A percentile compares a stretch with the other conserved stretches of the same genome.
These are phyloP conservation scores for Takifugu flavidus DNA, from an alignment of 2,113 vertebrate species.

Conservation along the genomic window DNA sequence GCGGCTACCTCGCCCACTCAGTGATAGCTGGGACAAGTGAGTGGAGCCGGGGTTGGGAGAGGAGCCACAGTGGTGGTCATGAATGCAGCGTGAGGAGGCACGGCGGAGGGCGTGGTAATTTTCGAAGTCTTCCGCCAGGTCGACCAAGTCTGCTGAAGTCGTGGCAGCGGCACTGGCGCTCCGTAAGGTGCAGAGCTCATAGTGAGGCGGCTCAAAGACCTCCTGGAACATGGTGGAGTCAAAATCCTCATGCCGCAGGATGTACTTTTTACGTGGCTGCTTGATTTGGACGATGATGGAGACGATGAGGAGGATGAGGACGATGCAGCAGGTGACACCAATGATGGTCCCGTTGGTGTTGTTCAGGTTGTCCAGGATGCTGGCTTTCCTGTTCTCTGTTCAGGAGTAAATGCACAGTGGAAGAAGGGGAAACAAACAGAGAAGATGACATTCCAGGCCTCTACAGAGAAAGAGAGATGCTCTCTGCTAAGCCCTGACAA, in stretches of 20 bases:
- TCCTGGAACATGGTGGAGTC: conserved; percentile 98
- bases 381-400: conserved; percentile 91
- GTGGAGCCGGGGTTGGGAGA: conserved; percentile 61
- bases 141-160: conserved; percentile 86
- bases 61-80: conserved; percentile 97
- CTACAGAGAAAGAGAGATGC: too few relatives aligned
- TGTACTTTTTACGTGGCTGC: conserved; percentile 97
- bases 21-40: conserved; percentile 72
- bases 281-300: conserved; percentile 97
- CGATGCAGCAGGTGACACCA: conserved; percentile 93
- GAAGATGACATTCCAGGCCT: too few relatives aligned
- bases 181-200: conserved; percentile 92
- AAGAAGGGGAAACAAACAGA: background rate
- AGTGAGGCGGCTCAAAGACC: conserved; percentile 96
- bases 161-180: conserved; percentile 78
- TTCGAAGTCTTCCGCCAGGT: conserved; percentile 93
- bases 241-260: conserved; percentile 91
- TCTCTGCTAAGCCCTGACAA: too few relatives aligned
- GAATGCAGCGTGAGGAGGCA: conserved; percentile 93
- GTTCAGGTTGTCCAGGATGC: conserved; percentile 95
- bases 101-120: conserved; percentile 92
- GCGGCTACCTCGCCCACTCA: conserved; percentile 88
- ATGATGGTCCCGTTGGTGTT: conserved; percentile 96
- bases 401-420: conserved; percentile 9
- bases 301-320: conserved; percentile 91